Conservation (phyloP, 2,113 vertebrate species). For the Heterocephalus glaber region DNA sequence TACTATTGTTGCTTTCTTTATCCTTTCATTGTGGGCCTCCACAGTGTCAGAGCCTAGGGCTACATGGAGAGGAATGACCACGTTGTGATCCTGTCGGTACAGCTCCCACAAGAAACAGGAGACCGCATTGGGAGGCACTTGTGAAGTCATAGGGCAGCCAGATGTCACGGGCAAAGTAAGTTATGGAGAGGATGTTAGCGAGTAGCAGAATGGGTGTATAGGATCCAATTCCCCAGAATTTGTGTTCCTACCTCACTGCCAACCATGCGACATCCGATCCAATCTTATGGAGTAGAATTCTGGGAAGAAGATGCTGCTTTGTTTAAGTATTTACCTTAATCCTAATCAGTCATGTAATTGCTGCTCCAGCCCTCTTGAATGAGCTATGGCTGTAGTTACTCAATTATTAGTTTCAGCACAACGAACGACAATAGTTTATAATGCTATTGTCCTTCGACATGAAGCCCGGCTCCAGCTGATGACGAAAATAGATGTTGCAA, state of each 20-base stretch:
- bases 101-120: no score
- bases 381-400: background rate
- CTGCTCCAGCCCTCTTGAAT: background rate
- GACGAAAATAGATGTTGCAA: slow-evolving; percentile 46
- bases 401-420: slow-evolving; percentile 52
- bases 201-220: background rate
- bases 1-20: background rate
- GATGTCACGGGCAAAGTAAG: background rate
- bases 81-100: rapidly evolving
- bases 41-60: background rate
- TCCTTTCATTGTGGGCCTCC: background rate
- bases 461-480: background rate
- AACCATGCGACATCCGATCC: background rate
- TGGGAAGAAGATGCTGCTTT: background rate
- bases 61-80: background rate
- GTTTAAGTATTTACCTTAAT: background rate
- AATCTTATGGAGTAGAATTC: background rate
- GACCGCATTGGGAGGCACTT: background rate
- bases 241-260: background rate
- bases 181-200: background rate
- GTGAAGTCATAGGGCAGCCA: no score
- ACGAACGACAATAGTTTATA: background rate
- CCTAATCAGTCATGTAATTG: background rate
- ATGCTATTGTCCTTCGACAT: slow-evolving; percentile 29
- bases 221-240: background rate